Evolutionary conservation across 1,140 invertebrate species (phyloP).

Genomic region (Oedothorax gibbosus): DNA sequence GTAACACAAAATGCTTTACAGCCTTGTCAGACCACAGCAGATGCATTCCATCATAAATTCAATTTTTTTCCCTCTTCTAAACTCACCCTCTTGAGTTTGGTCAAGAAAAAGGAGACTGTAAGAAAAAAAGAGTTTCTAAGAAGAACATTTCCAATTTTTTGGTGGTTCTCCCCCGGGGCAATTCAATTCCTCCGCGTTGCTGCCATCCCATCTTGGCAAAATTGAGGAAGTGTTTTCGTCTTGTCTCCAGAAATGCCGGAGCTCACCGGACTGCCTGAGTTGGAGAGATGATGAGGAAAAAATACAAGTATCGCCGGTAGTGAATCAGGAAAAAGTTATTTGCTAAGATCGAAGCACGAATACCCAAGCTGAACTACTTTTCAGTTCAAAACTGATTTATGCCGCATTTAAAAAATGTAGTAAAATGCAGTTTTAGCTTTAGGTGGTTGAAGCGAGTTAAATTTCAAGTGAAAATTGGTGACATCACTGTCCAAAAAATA

Average conservation of each 20-base stretch:
- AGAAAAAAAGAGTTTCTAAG: background rate
- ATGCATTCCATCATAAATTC: conserved; percentile 20
- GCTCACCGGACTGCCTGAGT: conserved; percentile 22
- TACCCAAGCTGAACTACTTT: too few relatives aligned
- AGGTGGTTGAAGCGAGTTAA: too few relatives aligned
- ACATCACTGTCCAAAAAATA: too few relatives aligned
- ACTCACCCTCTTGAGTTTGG: background rate
- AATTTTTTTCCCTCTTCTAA: conserved; percentile 11
- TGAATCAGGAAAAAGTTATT: too few relatives aligned
- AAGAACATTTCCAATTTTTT: conserved; percentile 24
- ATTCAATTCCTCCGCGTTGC: conserved; percentile 31
- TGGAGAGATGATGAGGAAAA: background rate
- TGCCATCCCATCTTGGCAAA: conserved; percentile 29
- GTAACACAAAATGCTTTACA: too few relatives aligned
- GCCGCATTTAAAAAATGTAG: too few relatives aligned
- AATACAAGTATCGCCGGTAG: too few relatives aligned
- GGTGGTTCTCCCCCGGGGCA: conserved; percentile 28
- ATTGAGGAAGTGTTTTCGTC: conserved; percentile 51
- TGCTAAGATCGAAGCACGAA: too few relatives aligned
- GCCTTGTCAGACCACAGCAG: background rate
- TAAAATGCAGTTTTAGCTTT: too few relatives aligned
- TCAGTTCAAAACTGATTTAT: too few relatives aligned
- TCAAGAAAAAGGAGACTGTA: conserved; percentile 15
- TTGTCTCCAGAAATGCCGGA: conserved; percentile 14
- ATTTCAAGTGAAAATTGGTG: too few relatives aligned